Conservation (phyloP, 1,140 invertebrate species). For the Hetaerina americana region DNA sequence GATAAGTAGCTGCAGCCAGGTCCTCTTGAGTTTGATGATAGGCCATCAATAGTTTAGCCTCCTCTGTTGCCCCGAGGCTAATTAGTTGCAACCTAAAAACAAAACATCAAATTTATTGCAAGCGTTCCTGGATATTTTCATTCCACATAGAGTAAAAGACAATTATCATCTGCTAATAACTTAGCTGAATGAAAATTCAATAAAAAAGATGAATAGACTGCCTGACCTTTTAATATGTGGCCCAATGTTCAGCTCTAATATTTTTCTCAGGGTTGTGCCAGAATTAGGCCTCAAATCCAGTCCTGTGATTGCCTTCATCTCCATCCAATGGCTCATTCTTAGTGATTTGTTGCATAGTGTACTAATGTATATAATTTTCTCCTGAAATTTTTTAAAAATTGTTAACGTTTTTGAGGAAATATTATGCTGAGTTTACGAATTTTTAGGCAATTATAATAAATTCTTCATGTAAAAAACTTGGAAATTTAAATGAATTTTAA, state of each 20-base stretch:
- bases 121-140: conserved; percentile 7
- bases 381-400: no score
- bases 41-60: conserved; percentile 25
- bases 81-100: conserved; percentile 55
- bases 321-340: conserved; percentile 77
- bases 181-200: no score
- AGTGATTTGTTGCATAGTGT: conserved; percentile 73
- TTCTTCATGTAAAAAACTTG: no score
- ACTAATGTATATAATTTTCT: neutral
- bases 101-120: conserved; percentile 3
- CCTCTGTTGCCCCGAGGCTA: conserved; percentile 79
- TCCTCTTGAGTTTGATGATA: conserved; percentile 58
- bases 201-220: neutral
- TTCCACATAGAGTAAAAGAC: neutral
- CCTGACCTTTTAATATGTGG: conserved; percentile 52
- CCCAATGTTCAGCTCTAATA: conserved; percentile 62
- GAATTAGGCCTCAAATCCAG: conserved; percentile 76
- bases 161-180: no score
- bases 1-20: no score
- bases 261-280: conserved; percentile 68
- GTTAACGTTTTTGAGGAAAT: no score
- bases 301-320: conserved; percentile 72
- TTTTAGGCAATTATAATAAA: no score
- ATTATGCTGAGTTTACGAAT: no score
- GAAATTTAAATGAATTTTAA: no score